Conservation (phyloP, 2,797 vertebrate species). For the Apogon hyalosoma region DNA sequence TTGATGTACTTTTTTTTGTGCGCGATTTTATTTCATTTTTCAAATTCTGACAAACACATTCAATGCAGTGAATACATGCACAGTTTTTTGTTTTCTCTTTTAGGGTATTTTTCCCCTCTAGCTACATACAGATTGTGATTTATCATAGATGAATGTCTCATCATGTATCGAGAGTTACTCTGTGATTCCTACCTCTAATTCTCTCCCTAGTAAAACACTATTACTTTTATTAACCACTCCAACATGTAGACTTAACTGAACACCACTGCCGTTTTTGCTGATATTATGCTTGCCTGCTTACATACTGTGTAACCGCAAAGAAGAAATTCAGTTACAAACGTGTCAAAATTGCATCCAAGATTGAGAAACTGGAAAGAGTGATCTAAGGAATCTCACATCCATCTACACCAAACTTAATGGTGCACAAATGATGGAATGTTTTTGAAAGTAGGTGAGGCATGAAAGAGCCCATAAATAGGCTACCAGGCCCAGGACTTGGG, state of each 20-base stretch:
- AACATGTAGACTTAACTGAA: conserved; percentile 12
- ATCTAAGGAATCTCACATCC: conserved; percentile 71
- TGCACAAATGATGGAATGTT: conserved; percentile 81
- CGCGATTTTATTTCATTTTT: no score
- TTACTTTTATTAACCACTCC: no score
- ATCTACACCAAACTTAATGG: conserved; percentile 76
- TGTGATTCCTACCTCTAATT: no score
- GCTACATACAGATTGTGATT: no score
- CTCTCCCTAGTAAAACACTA: no score
- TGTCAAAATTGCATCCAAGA: conserved; percentile 70
- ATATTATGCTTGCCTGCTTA: conserved; percentile 42
- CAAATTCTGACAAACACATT: no score
- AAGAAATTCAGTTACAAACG: conserved; percentile 62
- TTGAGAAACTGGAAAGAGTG: conserved; percentile 64
- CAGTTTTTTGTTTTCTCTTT: no score
- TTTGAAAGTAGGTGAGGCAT: conserved; percentile 77
- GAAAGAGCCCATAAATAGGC: conserved; percentile 79
- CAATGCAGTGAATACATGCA: no score
- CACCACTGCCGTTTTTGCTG: conserved; percentile 35
- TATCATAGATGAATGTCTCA: no score
- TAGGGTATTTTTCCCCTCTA: no score
- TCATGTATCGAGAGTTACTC: no score
- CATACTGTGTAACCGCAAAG: conserved; percentile 40
- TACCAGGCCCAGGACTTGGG: conserved; percentile 70
- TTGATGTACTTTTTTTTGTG: no score